Evolutionary conservation across 2,797 vertebrate genomes (phyloP), one percentile per base, ranked within the genome.

Genomic region (Gadopsis marmoratus): DNA sequence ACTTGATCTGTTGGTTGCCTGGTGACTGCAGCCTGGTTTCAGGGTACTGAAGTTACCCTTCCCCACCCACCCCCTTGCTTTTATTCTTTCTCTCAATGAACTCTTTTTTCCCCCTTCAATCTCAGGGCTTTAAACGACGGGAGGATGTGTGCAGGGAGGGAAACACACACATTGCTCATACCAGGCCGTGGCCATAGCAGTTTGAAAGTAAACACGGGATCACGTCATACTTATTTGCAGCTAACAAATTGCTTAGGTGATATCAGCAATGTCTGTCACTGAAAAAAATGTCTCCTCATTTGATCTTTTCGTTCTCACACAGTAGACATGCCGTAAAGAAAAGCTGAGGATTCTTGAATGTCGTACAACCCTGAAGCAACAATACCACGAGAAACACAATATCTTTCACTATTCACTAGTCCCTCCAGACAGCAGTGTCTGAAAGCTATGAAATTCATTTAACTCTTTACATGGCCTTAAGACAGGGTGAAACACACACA

Each of bases 1-100:
- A 95, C 88, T 86, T 93, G 93, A 95, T 95, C 92, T 88, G 84
- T 56, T 68, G 93, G 95, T 96, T 95, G 95, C 94, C 93, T 94
- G 90, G 94, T 92, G 90, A 93, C 93, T 81, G 77, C 85, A 82
- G 89, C 73, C 90, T 88, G 91, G 82, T 89, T 92, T 91, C 88
- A 91, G 89, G 84, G 90, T 91, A 75, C 76, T 90, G 84, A 69
- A 85, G 86, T 87, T 84, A 86, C 9, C 47, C 16, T 31, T 79
- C 1, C 86, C 85, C 79, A 72, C 73, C 80, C 81, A 29, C 85
- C 78, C 90, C 84, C 90, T 83, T 71, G 82, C 88, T 91, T 95
- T 94, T 92, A 93, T 95, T 91, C 91, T 86, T 82, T 80, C 89
- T 88, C 72, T 94, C 89, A 91, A 94, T 91, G 90, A 91, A 90